Evolutionary conservation across 2,113 vertebrate genomes (phyloP).

Genomic region (Ramphastos sulfuratus): DNA sequence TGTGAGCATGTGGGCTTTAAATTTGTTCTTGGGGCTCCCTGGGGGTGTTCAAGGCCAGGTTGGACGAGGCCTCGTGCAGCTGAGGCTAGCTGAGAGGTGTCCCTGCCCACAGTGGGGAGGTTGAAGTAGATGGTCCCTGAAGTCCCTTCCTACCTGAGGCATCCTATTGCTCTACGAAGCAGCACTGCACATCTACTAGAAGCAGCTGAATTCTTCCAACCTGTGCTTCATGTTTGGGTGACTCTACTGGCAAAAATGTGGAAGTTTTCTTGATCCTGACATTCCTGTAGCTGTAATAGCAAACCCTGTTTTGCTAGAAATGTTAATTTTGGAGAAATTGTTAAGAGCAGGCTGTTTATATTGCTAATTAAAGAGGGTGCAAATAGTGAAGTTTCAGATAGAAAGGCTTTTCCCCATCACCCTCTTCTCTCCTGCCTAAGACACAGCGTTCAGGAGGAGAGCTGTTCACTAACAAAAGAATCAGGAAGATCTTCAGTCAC

Average conservation of each 20-base stretch:
- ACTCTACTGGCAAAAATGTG: slow-evolving; percentile 8
- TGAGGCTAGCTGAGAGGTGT: too few relatives aligned
- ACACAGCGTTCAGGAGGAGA: not conserved
- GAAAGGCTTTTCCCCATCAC: not conserved
- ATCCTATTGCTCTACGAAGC: not conserved
- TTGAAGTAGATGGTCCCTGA: too few relatives aligned
- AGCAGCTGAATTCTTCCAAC: not conserved
- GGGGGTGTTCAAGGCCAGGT: too few relatives aligned
- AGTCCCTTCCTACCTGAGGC: too few relatives aligned
- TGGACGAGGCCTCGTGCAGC: too few relatives aligned
- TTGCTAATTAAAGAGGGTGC: slow-evolving; percentile 28
- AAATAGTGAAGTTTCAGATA: not conserved
- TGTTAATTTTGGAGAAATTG: not conserved
- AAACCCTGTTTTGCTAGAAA: not conserved
- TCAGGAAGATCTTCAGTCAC: not conserved
- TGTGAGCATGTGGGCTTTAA: not conserved
- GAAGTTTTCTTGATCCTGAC: not conserved
- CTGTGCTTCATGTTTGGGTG: not conserved
- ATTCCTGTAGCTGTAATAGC: not conserved
- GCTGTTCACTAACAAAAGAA: not conserved
- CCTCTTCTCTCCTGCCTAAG: not conserved
- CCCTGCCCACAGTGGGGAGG: too few relatives aligned
- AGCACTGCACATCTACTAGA: not conserved
- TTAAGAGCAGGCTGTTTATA: slow-evolving; percentile 19
- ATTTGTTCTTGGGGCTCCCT: not conserved